These are phyloP conservation scores for Chionomys nivalis DNA, from an alignment of 2,113 vertebrate genomes.

Conservation along the genomic window DNA sequence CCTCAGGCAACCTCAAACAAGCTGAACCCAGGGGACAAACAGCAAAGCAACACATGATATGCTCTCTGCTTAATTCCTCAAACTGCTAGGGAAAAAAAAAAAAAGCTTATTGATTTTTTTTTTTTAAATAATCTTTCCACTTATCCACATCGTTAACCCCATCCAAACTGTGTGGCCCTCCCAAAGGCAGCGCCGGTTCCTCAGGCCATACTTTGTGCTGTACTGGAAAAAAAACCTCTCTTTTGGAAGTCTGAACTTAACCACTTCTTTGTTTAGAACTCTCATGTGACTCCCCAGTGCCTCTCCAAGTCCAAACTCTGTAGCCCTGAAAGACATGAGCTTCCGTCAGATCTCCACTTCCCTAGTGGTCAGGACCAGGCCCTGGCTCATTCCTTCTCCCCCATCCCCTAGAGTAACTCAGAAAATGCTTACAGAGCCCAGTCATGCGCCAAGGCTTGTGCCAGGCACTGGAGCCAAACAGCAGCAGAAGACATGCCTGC, in stretches of 20 bases:
- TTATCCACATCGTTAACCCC: neutral
- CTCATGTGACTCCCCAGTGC: neutral
- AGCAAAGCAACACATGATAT: neutral
- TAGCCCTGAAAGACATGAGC: neutral
- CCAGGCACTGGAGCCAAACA: neutral
- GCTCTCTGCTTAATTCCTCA: slow-evolving; percentile 7
- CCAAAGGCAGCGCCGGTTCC: neutral
- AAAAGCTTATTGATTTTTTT: neutral
- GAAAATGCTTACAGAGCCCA: slow-evolving; percentile 47
- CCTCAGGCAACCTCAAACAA: neutral
- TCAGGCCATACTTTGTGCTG: neutral
- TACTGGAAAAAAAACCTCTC: neutral
- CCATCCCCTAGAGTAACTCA: slow-evolving; percentile 18
- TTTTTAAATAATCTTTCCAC: neutral
- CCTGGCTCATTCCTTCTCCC: neutral
- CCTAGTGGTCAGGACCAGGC: neutral
- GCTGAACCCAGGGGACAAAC: neutral
- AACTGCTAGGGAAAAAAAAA: slow-evolving; percentile 49
- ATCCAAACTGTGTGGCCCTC: rapidly evolving
- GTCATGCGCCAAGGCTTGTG: neutral
- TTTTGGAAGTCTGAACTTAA: neutral
- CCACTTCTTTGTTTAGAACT: neutral
- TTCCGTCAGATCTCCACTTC: neutral
- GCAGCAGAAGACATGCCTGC: neutral
- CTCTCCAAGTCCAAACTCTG: neutral